Conservation (phyloP, 2,888 invertebrate species). For the Elmis aenea region DNA sequence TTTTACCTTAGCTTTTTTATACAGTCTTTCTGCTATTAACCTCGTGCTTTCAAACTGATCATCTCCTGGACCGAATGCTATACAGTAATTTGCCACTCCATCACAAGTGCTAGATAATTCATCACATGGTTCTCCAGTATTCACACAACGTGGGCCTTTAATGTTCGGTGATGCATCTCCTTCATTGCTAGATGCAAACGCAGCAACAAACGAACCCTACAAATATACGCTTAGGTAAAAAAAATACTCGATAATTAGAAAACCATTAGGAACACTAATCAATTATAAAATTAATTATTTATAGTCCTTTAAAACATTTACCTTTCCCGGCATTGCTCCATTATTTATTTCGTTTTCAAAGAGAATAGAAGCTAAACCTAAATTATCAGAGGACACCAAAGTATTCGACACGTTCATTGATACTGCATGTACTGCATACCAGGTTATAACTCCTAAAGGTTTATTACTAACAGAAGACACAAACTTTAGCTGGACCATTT, state of each 20-base stretch:
- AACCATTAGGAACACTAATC: too few species aligned
- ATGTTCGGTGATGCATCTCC: slow-evolving; percentile 93
- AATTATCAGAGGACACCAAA: slow-evolving; percentile 84
- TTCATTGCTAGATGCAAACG: slow-evolving; percentile 85
- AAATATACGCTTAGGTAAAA: slow-evolving; percentile 19
- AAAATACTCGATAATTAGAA: too few species aligned
- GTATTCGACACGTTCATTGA: slow-evolving; percentile 93
- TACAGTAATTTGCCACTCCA: slow-evolving; percentile 64
- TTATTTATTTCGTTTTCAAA: slow-evolving; percentile 77
- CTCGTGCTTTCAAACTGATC: slow-evolving; percentile 90
- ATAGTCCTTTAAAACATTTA: too few species aligned
- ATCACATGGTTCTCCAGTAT: slow-evolving; percentile 73
- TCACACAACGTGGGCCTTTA: slow-evolving; percentile 74
- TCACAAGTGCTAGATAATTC: slow-evolving; percentile 63
- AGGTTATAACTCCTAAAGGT: slow-evolving; percentile 81
- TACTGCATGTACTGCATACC: slow-evolving; percentile 92
- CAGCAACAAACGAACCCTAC: slow-evolving; percentile 80
- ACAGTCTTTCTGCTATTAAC: slow-evolving; percentile 78
- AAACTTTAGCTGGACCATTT: slow-evolving; percentile 73
- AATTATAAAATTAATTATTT: too few species aligned
- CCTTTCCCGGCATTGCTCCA: slow-evolving; percentile 68
- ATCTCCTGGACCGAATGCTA: slow-evolving; percentile 81
- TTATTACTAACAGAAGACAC: slow-evolving; percentile 49
- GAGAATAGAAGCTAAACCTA: slow-evolving; percentile 81
- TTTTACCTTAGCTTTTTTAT: slow-evolving; percentile 69